These are phyloP conservation scores for Drosophila jambulina DNA, from an alignment of 1,140 invertebrate genomes.

Conservation along the genomic window DNA sequence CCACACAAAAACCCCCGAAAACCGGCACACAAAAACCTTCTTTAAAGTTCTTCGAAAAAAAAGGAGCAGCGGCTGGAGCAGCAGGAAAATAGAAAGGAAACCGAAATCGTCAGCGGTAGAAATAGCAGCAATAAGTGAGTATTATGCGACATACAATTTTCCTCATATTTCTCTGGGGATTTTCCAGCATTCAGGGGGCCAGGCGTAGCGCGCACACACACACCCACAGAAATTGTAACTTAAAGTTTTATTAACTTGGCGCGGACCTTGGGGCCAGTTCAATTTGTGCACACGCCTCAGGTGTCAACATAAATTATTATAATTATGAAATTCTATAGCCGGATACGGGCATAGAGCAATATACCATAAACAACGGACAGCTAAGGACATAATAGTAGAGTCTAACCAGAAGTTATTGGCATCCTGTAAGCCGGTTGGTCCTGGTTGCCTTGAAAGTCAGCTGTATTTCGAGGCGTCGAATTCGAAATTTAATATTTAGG, in stretches of 20 bases:
- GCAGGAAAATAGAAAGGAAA: slow-evolving; percentile 17
- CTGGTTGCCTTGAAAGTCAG: background rate
- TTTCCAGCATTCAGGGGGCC: slow-evolving; percentile 18
- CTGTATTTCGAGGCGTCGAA: background rate
- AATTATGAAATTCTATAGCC: slow-evolving; percentile 76
- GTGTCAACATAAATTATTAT: slow-evolving; percentile 81
- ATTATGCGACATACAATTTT: slow-evolving; percentile 48
- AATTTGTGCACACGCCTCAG: slow-evolving; percentile 72
- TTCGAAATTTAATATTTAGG: background rate
- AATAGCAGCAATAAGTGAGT: slow-evolving; percentile 54
- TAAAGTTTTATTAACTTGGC: slow-evolving; percentile 65
- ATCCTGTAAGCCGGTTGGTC: background rate
- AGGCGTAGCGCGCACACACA: background rate
- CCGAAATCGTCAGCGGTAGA: slow-evolving; percentile 26
- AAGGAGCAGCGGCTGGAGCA: slow-evolving; percentile 9
- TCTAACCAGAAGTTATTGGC: slow-evolving; percentile 4
- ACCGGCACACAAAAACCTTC: slow-evolving; percentile 15
- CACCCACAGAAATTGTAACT: slow-evolving; percentile 51
- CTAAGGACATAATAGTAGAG: slow-evolving; percentile 17
- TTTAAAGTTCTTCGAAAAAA: slow-evolving; percentile 33
- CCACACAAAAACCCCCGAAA: background rate
- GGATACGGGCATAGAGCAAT: slow-evolving; percentile 9
- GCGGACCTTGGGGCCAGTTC: slow-evolving; percentile 47
- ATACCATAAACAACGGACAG: slow-evolving; percentile 15
- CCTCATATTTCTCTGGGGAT: slow-evolving; percentile 51